Evolutionary conservation across 1,140 invertebrate genomes (phyloP).

Genomic region (Bursaphelenchus mucronatus): DNA sequence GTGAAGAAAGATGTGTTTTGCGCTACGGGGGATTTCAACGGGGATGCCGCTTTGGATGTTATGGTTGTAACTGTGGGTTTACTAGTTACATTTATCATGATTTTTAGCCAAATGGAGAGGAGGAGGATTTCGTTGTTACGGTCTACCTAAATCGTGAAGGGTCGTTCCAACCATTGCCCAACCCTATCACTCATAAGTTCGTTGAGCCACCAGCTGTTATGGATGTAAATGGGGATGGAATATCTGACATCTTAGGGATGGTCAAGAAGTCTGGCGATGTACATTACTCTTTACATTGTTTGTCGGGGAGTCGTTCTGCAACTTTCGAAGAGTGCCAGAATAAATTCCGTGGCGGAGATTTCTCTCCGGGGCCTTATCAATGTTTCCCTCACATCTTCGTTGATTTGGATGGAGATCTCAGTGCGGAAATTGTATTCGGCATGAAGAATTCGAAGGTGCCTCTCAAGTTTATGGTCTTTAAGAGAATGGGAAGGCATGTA

Average conservation of each 20-base stretch:
- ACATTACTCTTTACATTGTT: slow-evolving; percentile 7
- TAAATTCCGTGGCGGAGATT: slow-evolving; percentile 28
- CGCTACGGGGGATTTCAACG: slow-evolving; percentile 56
- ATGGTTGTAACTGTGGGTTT: slow-evolving; percentile 42
- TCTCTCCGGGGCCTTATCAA: slow-evolving; percentile 5
- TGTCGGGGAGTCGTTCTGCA: slow-evolving; percentile 8
- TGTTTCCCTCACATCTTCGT: slow-evolving; percentile 51
- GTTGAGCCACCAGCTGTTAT: slow-evolving; percentile 44
- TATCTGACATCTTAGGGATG: slow-evolving; percentile 52
- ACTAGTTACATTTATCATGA: too few relatives aligned
- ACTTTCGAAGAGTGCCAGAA: slow-evolving; percentile 22
- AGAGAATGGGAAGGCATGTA: slow-evolving; percentile 23
- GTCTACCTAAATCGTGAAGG: too few relatives aligned
- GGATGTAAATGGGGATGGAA: slow-evolving; percentile 54
- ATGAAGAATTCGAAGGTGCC: slow-evolving; percentile 22
- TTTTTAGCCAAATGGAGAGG: too few relatives aligned
- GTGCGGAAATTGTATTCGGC: slow-evolving; percentile 52
- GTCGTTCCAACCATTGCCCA: neutral
- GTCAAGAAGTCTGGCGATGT: slow-evolving; percentile 14
- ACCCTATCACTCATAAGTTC: slow-evolving; percentile 3
- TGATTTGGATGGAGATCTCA: slow-evolving; percentile 49
- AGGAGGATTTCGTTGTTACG: too few relatives aligned
- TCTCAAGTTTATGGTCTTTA: slow-evolving; percentile 39
- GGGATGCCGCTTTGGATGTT: slow-evolving; percentile 50
- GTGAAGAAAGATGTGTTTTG: slow-evolving; percentile 38